phyloP scores from a whole-genome alignment of 2,888 invertebrate species.

The Amaurobius ferox region DNA sequence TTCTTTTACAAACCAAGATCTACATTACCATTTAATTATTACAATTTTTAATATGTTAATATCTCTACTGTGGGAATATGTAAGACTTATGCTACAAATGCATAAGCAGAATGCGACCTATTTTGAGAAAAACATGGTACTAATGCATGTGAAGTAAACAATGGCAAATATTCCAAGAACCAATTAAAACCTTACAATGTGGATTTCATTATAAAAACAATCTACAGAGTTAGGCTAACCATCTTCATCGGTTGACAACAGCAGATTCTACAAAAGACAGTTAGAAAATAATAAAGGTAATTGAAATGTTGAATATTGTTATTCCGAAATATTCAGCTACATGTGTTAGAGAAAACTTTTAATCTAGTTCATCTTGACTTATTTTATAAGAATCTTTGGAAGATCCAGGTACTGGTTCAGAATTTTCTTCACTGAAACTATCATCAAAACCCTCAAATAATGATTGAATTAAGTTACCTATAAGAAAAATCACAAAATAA shows the following conservation, averaged over 20 bases:
- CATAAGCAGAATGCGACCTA: too few species aligned
- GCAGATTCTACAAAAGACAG: conserved; percentile 4
- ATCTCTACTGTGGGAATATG: too few species aligned
- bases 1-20: too few species aligned
- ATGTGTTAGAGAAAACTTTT: conserved; percentile 4
- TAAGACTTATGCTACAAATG: too few species aligned
- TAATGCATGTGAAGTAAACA: too few species aligned
- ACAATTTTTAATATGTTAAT: too few species aligned
- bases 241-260: conserved; percentile 2
- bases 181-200: neutral
- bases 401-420: conserved; percentile 58
- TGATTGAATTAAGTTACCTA: conserved; percentile 67
- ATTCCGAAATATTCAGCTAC: conserved; percentile 25
- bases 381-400: conserved; percentile 52
- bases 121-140: too few species aligned
- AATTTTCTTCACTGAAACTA: conserved; percentile 43
- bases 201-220: conserved; percentile 27
- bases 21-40: too few species aligned
- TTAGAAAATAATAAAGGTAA: conserved; percentile 12
- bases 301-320: conserved; percentile 21
- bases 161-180: too few species aligned
- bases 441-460: conserved; percentile 63
- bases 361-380: conserved; percentile 68
- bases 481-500: too few species aligned
- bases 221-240: conserved; percentile 6